These are phyloP conservation scores for Drosophila seclusa DNA, from an alignment of 2,888 invertebrate genomes.

Conservation along the genomic window DNA sequence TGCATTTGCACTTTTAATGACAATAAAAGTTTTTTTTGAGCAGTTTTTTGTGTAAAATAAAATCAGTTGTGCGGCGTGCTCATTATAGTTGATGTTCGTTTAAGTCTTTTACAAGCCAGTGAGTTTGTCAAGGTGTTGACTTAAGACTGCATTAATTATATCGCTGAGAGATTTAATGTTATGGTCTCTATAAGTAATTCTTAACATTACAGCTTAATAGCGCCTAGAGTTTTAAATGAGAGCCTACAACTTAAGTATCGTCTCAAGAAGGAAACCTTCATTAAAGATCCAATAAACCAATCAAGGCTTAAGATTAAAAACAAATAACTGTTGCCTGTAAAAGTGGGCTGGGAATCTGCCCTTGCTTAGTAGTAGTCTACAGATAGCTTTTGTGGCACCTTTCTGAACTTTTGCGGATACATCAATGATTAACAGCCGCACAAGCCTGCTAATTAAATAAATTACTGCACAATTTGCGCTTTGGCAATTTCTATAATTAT, in stretches of 20 bases:
- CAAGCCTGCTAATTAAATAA: neutral
- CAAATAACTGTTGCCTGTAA: neutral
- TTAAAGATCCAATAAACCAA: neutral
- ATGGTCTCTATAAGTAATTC: too few relatives aligned
- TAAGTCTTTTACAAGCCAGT: neutral
- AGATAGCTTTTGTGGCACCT: neutral
- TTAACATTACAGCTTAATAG: neutral
- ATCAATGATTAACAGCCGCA: neutral
- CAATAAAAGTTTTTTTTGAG: neutral
- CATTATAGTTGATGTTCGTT: neutral
- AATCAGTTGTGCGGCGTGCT: too few relatives aligned
- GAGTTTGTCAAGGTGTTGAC: neutral
- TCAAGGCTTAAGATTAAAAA: neutral
- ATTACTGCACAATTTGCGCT: neutral
- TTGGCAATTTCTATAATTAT: slow-evolving; percentile 61
- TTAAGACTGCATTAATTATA: neutral
- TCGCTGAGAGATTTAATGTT: too few relatives aligned
- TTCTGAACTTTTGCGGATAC: neutral
- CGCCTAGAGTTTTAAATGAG: neutral
- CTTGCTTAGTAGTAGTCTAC: neutral
- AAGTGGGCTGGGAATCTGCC: neutral
- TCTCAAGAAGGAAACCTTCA: neutral
- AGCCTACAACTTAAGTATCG: neutral
- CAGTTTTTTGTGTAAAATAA: neutral
- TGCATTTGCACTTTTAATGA: neutral